Evolutionary conservation across 2,888 invertebrate genomes (phyloP).

Genomic region (Protophormia terraenovae): DNA sequence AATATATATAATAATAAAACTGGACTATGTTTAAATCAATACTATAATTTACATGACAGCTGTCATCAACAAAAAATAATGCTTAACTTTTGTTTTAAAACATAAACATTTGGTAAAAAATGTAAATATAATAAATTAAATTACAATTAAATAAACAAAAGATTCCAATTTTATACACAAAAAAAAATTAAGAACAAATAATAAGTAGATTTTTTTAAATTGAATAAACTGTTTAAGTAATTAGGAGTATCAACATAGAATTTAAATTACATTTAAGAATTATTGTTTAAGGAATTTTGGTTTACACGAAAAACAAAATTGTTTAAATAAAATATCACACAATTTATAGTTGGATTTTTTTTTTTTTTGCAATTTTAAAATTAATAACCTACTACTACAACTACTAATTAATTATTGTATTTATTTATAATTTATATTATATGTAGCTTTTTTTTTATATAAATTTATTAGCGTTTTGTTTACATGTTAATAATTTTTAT

Average conservation of each 20-base stretch:
- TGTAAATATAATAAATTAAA: not conserved
- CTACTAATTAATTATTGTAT: slow-evolving; percentile 30
- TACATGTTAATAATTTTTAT: slow-evolving; percentile 72
- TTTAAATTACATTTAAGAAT: slow-evolving; percentile 26
- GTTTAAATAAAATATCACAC: slow-evolving; percentile 55
- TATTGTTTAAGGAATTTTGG: slow-evolving; percentile 6
- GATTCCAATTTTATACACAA: not conserved
- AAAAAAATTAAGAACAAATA: slow-evolving; percentile 12
- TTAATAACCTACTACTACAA: slow-evolving; percentile 36
- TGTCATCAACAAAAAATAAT: not conserved
- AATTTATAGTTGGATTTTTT: slow-evolving; percentile 30
- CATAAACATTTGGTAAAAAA: slow-evolving; percentile 33
- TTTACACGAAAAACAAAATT: slow-evolving; percentile 14
- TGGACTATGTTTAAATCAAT: slow-evolving; percentile 9
- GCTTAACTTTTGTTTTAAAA: not conserved
- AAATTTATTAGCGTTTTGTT: slow-evolving; percentile 69
- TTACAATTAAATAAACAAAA: slow-evolving; percentile 7
- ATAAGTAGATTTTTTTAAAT: slow-evolving; percentile 13
- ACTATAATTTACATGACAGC: slow-evolving; percentile 21
- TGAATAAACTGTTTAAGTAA: slow-evolving; percentile 40
- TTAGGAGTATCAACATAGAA: slow-evolving; percentile 20
- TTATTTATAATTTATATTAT: slow-evolving; percentile 50
- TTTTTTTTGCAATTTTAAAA: slow-evolving; percentile 12
- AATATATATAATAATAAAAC: not conserved
- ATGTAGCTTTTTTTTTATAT: too few relatives aligned